phyloP scores from a whole-genome alignment of 2,888 invertebrate species.

The Hylaea fasciaria region DNA sequence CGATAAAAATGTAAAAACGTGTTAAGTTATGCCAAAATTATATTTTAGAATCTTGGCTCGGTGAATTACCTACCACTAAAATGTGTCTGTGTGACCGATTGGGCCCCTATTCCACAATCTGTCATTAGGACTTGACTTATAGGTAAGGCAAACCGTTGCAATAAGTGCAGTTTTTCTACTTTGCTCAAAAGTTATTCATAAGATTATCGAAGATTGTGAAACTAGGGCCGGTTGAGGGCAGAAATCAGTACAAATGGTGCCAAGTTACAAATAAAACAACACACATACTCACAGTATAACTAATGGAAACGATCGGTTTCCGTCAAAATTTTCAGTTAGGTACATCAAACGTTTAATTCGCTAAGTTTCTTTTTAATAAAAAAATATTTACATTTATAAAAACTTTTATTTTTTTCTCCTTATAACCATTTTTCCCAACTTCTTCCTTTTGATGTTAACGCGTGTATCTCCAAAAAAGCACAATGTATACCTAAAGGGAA shows the following conservation, averaged over 20 bases:
- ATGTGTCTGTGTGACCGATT: not conserved
- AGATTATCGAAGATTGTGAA: not conserved
- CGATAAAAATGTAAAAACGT: conserved; percentile 2
- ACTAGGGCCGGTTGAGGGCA: not conserved
- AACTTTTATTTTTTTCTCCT: conserved; percentile 6
- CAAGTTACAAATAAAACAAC: conserved; percentile 27
- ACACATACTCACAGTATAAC: conserved; percentile 44
- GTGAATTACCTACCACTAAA: not conserved
- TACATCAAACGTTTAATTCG: conserved; percentile 55
- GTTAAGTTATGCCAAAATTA: conserved; percentile 17
- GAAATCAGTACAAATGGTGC: conserved; percentile 11
- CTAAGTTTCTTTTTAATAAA: conserved; percentile 51
- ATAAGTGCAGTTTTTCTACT: no score
- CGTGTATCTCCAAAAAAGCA: conserved; percentile 2
- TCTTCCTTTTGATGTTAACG: conserved; percentile 3
- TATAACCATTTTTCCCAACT: conserved; percentile 9
- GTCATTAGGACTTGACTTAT: not conserved
- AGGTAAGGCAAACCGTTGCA: no score
- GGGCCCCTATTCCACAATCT: not conserved
- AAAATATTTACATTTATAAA: conserved; percentile 80
- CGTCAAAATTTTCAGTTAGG: conserved; percentile 54
- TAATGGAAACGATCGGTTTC: conserved; percentile 58
- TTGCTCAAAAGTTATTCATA: no score
- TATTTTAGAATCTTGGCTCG: conserved; percentile 10
- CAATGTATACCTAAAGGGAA: no score